Evolutionary conservation across 2,797 vertebrate genomes (phyloP).

Genomic region (Acropternis orthonyx): DNA sequence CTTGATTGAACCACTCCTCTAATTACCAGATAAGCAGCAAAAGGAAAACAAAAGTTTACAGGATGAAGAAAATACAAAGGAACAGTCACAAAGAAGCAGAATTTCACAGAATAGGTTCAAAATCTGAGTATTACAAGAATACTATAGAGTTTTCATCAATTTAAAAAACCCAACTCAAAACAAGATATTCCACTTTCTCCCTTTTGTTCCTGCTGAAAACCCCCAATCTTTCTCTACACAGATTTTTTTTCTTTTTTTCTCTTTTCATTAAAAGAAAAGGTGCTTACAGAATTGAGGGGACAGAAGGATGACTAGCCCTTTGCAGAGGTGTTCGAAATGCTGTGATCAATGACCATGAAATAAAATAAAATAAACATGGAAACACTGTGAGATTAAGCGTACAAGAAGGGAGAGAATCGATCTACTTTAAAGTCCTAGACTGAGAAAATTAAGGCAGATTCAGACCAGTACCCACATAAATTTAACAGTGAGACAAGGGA

Average conservation of each 20-base stretch:
- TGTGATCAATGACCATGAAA: conserved; percentile 17
- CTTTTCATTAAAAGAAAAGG: not conserved
- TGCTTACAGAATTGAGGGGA: not conserved
- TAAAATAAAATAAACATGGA: conserved; percentile 38
- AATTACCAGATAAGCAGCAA: conserved; percentile 79
- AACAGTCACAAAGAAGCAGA: conserved; percentile 74
- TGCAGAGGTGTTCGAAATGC: conserved; percentile 8
- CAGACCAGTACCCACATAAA: not conserved
- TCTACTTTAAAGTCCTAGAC: not conserved
- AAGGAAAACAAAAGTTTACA: conserved; percentile 83
- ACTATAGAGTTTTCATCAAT: not conserved
- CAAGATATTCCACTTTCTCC: not conserved
- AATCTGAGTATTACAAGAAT: not conserved
- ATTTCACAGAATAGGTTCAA: conserved; percentile 37
- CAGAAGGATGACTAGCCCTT: not conserved
- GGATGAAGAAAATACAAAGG: conserved; percentile 67
- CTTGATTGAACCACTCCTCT: conserved; percentile 97
- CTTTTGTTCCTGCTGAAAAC: not conserved
- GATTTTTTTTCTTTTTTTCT: not conserved
- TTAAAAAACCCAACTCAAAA: not conserved
- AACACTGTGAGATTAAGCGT: not conserved
- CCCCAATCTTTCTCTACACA: not conserved
- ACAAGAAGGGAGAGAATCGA: not conserved
- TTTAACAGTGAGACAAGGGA: not conserved
- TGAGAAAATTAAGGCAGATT: not conserved